Base-by-base conservation (phyloP, 92 coral and sea anemone genomes). In the Montipora capitata region DNA sequence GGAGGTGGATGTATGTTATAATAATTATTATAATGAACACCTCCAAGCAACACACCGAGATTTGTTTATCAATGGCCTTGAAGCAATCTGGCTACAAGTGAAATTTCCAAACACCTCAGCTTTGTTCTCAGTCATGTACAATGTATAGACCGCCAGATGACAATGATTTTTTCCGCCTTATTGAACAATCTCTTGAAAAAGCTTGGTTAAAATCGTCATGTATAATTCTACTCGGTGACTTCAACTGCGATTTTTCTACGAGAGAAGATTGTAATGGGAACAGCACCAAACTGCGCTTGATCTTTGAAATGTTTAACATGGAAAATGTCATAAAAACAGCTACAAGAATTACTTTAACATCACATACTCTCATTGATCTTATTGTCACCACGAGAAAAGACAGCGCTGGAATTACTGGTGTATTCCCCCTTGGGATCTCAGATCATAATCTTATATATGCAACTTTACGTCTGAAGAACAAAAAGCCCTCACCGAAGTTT, bases 41-140 rank as follows among this genome's bases (percentile, higher is more conserved):
- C 74, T 83, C 38, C 58, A 68, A 40, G 93, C 74, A 2, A 72
- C 62, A 0, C 93, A 89, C 11, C 52, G 89, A 45, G 87, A 85
- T 57, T 49, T 87, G 44, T 40, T 40, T 70, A 40, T 70, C 5
- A 51, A 70, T 3, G 52, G 76, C 9, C 76, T 70, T 70, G 76
- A 45, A 1, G 52, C 52, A 45, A 8, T 45, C 52, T 45, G 52
- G 52, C 52, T 45, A 45, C 52, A 45, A 45, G 52, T 45, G 52
- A 45, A 45, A 45, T 85, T 91, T 38, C 90, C 90, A 15, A 43
- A 76, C 16, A 61, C 15, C 73, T 17, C 59, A 5, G 79, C 83
- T 13, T 58, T 91, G 62, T 91, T 91, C 41, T 86, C 94, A 7
- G 88, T 91, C 39, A n/a, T n/a, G n/a, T n/a, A n/a, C n/a, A n/a